Evolutionary conservation across 2,797 vertebrate species (phyloP).

Genomic region (Mallotus villosus): DNA sequence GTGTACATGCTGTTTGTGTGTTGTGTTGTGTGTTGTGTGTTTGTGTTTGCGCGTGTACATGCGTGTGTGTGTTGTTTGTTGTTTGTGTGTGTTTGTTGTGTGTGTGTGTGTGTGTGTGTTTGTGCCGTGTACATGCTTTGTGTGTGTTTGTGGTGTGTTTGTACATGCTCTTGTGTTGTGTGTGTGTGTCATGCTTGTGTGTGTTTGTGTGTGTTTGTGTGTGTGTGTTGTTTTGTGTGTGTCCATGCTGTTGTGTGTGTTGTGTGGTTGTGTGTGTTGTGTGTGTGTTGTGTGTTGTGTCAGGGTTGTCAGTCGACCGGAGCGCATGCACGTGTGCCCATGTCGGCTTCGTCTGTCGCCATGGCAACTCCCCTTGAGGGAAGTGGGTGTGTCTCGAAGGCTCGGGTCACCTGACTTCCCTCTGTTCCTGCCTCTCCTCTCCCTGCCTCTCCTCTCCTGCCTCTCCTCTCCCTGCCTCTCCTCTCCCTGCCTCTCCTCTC

Average conservation of each 20-base stretch:
- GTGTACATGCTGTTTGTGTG: background rate
- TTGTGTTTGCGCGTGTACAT: too few relatives aligned
- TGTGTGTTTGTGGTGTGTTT: background rate
- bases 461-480: background rate
- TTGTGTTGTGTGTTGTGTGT: background rate
- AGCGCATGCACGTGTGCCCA: conserved; percentile 12
- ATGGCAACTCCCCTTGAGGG: conserved; percentile 22
- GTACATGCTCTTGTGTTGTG: background rate
- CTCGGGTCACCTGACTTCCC: background rate
- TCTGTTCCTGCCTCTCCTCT: background rate
- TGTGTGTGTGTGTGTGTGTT: background rate
- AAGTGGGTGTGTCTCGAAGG: background rate
- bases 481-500: background rate
- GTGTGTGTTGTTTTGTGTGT: background rate
- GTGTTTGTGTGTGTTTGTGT: background rate
- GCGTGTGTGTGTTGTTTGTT: background rate
- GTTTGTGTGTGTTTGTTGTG: background rate
- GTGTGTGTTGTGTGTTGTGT: background rate
- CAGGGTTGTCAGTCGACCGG: conserved; percentile 6
- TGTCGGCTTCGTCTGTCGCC: conserved; percentile 26
- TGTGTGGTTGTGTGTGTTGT: background rate
- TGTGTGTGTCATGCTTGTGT: background rate
- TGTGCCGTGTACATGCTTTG: too few relatives aligned
- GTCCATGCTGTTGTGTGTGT: background rate
- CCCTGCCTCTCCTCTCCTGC: background rate